phyloP scores from a whole-genome alignment of 2,888 invertebrate species.

The Diaphora mendica region DNA sequence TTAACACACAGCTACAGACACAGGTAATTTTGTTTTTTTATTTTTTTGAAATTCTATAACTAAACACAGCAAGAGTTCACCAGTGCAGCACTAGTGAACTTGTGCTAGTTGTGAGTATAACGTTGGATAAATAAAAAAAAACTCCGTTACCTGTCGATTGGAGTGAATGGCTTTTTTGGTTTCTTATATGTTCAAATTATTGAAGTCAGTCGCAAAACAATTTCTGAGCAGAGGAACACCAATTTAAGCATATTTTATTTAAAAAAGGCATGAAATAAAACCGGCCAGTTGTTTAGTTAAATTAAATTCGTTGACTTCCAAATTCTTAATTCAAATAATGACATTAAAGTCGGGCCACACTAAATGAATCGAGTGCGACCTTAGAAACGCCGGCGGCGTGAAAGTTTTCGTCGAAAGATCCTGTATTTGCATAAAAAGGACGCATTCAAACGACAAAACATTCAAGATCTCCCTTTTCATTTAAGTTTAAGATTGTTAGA shows the following conservation, averaged over 20 bases:
- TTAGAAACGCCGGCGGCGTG: slow-evolving; percentile 67
- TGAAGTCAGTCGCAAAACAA: background rate
- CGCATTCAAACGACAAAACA: slow-evolving; percentile 80
- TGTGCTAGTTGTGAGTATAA: too few species aligned
- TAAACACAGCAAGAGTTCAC: too few species aligned
- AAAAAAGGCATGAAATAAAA: slow-evolving; percentile 52
- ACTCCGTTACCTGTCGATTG: too few species aligned
- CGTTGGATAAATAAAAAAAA: too few species aligned
- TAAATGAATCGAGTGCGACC: slow-evolving; percentile 69
- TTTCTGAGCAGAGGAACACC: slow-evolving; percentile 8
- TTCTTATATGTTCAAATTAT: too few species aligned
- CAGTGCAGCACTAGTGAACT: too few species aligned
- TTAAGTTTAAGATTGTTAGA: slow-evolving; percentile 82
- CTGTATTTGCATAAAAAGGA: slow-evolving; percentile 83
- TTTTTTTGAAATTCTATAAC: too few species aligned
- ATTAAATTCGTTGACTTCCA: slow-evolving; percentile 71
- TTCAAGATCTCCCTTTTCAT: slow-evolving; percentile 78
- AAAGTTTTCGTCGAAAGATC: slow-evolving; percentile 68
- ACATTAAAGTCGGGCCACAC: slow-evolving; percentile 69
- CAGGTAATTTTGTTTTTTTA: too few species aligned
- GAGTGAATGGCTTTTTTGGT: too few species aligned
- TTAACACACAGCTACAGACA: too few species aligned
- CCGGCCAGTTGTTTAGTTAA: slow-evolving; percentile 69
- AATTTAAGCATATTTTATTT: slow-evolving; percentile 41
- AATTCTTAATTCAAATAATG: slow-evolving; percentile 80